phyloP scores from a whole-genome alignment of 2,797 vertebrate genomes.

The Xenops minutus region DNA sequence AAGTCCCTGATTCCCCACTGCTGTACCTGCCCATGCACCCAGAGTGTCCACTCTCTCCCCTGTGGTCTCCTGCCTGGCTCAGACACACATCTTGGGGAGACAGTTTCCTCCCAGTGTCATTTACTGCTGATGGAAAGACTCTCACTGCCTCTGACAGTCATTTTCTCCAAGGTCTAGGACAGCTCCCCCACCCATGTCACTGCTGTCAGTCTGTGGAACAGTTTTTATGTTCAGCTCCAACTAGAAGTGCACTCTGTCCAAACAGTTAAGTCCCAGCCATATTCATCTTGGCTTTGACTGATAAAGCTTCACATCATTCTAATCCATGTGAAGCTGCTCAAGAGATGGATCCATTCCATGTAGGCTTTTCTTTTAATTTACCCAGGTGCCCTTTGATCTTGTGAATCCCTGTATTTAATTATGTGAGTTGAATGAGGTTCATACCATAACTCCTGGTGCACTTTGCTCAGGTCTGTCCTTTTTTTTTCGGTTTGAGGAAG shows the following conservation, averaged over 20 bases:
- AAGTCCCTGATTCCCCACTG: neutral
- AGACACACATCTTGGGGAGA: neutral
- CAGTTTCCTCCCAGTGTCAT: neutral
- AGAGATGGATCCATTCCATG: neutral
- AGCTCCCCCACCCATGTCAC: neutral
- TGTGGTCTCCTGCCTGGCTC: neutral
- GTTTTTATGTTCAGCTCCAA: neutral
- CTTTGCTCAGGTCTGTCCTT: neutral
- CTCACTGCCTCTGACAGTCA: neutral
- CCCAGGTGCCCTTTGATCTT: neutral
- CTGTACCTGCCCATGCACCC: fast-evolving
- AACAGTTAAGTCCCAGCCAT: neutral
- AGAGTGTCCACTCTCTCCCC: fast-evolving
- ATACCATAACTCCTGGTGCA: neutral
- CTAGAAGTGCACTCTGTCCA: neutral
- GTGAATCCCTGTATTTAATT: conserved; percentile 14
- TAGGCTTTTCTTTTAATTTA: neutral
- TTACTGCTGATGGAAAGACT: neutral
- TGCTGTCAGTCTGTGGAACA: neutral
- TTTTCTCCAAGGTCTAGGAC: neutral
- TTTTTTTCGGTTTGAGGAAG: neutral
- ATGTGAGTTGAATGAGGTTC: neutral
- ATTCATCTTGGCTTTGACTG: neutral
- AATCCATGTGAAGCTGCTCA: neutral
- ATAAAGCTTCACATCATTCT: neutral